Evolutionary conservation across 2,113 vertebrate species (phyloP).

Genomic region (Sander vitreus): DNA sequence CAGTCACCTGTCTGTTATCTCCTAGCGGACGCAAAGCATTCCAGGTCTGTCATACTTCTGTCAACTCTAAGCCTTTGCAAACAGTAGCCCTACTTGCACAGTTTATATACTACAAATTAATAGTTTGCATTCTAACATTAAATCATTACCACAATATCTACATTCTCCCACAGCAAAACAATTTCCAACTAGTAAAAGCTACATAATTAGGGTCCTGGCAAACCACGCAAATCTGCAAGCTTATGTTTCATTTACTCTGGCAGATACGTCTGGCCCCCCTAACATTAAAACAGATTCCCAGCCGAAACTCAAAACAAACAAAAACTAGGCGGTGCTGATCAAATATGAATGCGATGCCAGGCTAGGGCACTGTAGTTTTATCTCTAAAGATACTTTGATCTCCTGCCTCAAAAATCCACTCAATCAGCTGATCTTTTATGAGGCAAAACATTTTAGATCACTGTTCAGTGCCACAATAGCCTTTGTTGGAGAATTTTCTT

Average conservation of each 20-base stretch:
- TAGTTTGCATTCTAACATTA: not conserved
- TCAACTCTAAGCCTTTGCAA: not conserved
- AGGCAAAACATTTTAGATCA: not conserved
- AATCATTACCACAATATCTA: not conserved
- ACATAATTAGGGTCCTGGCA: not conserved
- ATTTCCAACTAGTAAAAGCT: not conserved
- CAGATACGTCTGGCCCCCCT: too few species aligned
- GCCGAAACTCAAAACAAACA: too few species aligned
- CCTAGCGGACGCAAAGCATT: conserved; percentile 90
- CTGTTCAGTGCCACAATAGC: not conserved
- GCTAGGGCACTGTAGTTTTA: not conserved
- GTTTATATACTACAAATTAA: not conserved
- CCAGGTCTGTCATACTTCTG: conserved; percentile 82
- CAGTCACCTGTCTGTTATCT: conserved; percentile 87
- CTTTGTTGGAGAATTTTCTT: too few species aligned
- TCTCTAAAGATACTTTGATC: not conserved
- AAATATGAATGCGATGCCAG: too few species aligned
- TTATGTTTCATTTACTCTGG: too few species aligned
- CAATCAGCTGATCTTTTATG: not conserved
- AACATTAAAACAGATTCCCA: too few species aligned
- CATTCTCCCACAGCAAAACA: not conserved
- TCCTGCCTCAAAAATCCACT: not conserved
- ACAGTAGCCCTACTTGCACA: not conserved
- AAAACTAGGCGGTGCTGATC: too few species aligned
- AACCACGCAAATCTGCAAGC: too few species aligned